A percentile compares a stretch with the other conserved stretches of the same genome.
Evolutionary conservation across 2,797 vertebrate species (phyloP).

Genomic region (Caiman crocodilus): DNA sequence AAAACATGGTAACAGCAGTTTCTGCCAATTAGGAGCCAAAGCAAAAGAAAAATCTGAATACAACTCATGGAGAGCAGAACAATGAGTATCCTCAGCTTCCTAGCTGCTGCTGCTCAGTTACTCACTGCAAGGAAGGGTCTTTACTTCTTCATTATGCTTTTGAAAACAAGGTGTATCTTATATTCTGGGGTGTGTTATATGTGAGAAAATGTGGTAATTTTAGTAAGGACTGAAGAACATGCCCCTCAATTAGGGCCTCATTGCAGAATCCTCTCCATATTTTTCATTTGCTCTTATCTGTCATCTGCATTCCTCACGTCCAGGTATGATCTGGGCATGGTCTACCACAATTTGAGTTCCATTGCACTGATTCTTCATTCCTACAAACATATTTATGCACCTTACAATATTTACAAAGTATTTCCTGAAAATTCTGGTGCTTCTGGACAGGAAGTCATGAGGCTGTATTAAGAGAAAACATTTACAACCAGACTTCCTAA

Average conservation of each 20-base stretch:
- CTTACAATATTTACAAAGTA: rapidly evolving
- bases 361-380: not conserved
- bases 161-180: too few relatives aligned
- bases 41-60: too few relatives aligned
- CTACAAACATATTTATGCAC: not conserved
- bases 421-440: not conserved
- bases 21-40: too few relatives aligned
- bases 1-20: too few relatives aligned
- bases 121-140: too few relatives aligned
- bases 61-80: too few relatives aligned
- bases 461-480: not conserved
- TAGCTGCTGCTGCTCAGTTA: too few relatives aligned
- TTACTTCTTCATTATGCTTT: too few relatives aligned
- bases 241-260: not conserved
- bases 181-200: too few relatives aligned
- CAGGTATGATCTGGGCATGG: not conserved
- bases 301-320: not conserved
- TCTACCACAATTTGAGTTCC: not conserved
- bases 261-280: not conserved
- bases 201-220: too few relatives aligned
- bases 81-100: not conserved
- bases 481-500: too few relatives aligned
- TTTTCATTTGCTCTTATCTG: not conserved
- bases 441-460: rapidly evolving
- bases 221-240: not conserved